Evolutionary conservation across 2,113 vertebrate genomes (phyloP).

Genomic region (Micromys minutus): DNA sequence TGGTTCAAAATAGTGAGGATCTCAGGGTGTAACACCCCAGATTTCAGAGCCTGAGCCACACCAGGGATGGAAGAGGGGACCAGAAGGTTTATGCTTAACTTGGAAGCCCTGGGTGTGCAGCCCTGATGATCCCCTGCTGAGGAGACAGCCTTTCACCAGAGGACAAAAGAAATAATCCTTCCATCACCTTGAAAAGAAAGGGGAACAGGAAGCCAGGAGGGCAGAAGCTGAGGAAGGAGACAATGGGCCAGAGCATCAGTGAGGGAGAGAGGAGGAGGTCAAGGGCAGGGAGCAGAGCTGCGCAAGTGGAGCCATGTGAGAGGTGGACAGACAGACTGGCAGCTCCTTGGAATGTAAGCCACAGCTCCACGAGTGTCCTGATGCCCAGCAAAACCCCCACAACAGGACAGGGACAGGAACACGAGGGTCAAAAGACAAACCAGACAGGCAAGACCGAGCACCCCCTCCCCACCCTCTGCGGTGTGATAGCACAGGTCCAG

Average conservation of each 20-base stretch:
- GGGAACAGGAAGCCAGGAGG: neutral
- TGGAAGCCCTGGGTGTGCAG: neutral
- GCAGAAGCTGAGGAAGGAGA: neutral
- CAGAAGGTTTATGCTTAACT: neutral
- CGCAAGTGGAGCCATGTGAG: neutral
- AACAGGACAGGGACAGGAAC: neutral
- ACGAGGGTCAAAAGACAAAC: rapidly evolving
- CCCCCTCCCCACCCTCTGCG: no score
- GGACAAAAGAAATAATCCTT: neutral
- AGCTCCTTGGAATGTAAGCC: neutral
- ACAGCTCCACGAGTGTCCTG: neutral
- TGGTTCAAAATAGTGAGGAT: neutral
- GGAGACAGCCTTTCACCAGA: neutral
- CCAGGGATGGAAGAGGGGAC: neutral
- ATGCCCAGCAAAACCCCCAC: neutral
- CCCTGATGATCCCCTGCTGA: neutral
- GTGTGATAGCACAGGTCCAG: rapidly evolving
- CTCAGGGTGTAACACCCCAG: no score
- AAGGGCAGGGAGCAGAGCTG: neutral
- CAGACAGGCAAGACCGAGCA: no score
- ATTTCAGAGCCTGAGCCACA: neutral
- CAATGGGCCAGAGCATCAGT: neutral
- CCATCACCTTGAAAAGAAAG: neutral
- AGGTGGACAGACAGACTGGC: no score
- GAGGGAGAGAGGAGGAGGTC: neutral